Evolutionary conservation across 2,888 invertebrate species (phyloP), one percentile per base, ranked within the genome.

Genomic region (Tinea semifulvella): DNA sequence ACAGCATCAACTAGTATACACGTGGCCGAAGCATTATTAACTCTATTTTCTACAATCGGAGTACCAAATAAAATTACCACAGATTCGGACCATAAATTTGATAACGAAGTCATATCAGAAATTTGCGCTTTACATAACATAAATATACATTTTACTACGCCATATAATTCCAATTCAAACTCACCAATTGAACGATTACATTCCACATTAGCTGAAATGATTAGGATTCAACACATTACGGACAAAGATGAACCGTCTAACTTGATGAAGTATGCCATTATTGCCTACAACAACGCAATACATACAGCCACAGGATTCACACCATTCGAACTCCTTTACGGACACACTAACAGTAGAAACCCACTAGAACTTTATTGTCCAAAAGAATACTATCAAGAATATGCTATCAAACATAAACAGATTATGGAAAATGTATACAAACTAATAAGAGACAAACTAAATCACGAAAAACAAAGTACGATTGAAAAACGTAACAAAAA

Each of bases 241-340:
- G 48, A 56, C 11, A 56, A 50, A 46, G 47, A 54, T 0, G 54
- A 55, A 3, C 2, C 53, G 0, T 45, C 43, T 1, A 52, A 50
- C 4, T 7, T 54, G 3, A 56, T 55, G 52, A 54, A 50, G 47
- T 56, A 31, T 16, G 31, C 17, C 11, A 20, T 43, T 7, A 31
- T 43, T n/a, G 48, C 50, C 1, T 52, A 52, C 42, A 60, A 59
- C 14, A 56, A 56, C 3, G 36, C 53, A 0, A 51, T 58, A 1
- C 57, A 59, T 16, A 55, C 58, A 0, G 48, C 53, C 7, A 57
- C 55, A 17, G 49, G 51, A 0, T 58, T 49, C 2, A 59, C 58
- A 18, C 58, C 58, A 0, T 48, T 47, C 7, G 56, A 58, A 36
- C 10, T 60, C 8, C 4, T 42, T 10, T 42, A 17, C 20, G 42